Evolutionary conservation across 2,113 vertebrate species (phyloP), one percentile per base, ranked within the genome.

Genomic region (Myrmecobius fasciatus): DNA sequence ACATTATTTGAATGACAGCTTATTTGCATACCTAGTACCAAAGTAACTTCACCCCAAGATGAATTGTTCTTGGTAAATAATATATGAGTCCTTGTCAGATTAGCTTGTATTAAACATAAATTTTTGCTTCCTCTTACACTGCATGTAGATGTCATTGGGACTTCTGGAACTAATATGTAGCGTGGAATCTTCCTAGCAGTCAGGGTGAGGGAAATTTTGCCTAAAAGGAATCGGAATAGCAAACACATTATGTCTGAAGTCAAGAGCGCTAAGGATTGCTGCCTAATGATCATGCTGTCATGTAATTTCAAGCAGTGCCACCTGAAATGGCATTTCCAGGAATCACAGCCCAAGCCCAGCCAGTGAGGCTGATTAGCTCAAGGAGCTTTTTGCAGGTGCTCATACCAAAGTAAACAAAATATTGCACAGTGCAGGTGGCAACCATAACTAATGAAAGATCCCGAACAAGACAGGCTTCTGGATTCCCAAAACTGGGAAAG

Each of bases 141-240:
- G 90, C 60, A 92, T 46, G 91, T 54, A 53, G 49, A 56, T 92
- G 92, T 89, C 10, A 26, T 24, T 9, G 43, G 4, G 91, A 17
- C 2, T 53, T 94, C 56, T 92, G 51, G 12, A 25, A 91, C 94
- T 94, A 89, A 91, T 91, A 53, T 22, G 75, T 22, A 53, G 25
- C 93, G 92, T 24, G 25, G 9, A 95, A 89, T 46, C 52, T 89
- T 89, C 53, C 91, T n/a, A 48, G 91, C 90, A 95, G 28, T 91
- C 31, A 52, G 6, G 93, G 51, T 83, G n/a, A 91, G 11, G 46
- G 53, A 90, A 43, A 3, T 6, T 7, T 94, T 94, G 4, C 3
- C 91, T 93, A 92, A 92, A 94, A 1, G 91, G 28, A 92, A 96
- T 47, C 83, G 95, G 17, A 92, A 43, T 93, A 91, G 56, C 5